Evolutionary conservation across 2,888 invertebrate species (phyloP), one percentile per base, ranked within the genome.

Genomic region (Tryphoninae sp.): DNA sequence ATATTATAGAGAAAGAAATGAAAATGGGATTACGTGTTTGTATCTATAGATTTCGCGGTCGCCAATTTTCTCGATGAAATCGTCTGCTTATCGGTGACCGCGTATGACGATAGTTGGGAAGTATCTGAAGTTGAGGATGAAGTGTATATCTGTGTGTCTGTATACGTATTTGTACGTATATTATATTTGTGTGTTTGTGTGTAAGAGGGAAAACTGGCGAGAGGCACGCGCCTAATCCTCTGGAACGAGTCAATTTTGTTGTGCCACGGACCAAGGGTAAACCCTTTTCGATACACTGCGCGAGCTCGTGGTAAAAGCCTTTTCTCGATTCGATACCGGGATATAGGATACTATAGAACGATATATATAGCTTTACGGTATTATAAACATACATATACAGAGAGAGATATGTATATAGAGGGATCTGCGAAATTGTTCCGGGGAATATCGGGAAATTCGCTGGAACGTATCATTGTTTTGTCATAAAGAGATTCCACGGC

Each of bases 171-270:
- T 2, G 4, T n/a, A 62, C 33, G 33, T 40, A 62, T 26, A 62
- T 26, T 62, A 33, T 59, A 11, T 22, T 9, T 71, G 23, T 59
- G 59, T 23, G 23, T 71, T 9, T 72, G n/a, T 61, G 9, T 61
- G 6, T 23, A 45, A 7, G 67, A 42, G 53, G 69, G 33, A 26
- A 58, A 55, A 51, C 67, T 55, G 23, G 61, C 58, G 74, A 68
- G 53, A 73, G 69, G 74, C 76, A 78, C 76, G 77, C 62, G 78
- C 80, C 88, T 88, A 88, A 88, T 88, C 88, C 86, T 75, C 76
- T 59, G 86, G 81, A 89, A 87, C 88, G 87, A 89, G 88, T 88
- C 88, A 88, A 89, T 89, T 89, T 87, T 86, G 87, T 86, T 87
- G 87, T 86, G 87, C 88, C 86, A 68, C 83, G 86, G 83, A 88